Base-by-base conservation (phyloP, 2,113 vertebrate genomes). In the Chlorodrepanis virens region DNA sequence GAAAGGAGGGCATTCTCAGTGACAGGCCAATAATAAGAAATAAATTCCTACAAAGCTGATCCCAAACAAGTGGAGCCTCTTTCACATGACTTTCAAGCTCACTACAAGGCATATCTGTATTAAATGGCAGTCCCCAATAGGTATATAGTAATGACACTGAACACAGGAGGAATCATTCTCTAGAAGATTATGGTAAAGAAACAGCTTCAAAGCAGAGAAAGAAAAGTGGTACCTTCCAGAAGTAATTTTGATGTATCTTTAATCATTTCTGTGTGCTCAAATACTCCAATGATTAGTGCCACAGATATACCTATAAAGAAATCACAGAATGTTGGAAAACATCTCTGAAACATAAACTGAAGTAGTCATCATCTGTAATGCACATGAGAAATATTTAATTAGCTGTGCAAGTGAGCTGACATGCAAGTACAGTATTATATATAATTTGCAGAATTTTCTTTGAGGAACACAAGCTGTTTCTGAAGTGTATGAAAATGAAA, bases 241-340 rank as follows among this genome's bases (percentile, higher is more conserved):
- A 95, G 54, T 49, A 96, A 95, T 95, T 96, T 96, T 96, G 90
- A 96, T 96, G 92, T 96, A 96, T 94, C 94, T 96, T 96, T 96
- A 96, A 97, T 97, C 14, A 95, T 82, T 87, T 60, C 80, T 81
- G 87, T 75, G 92, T 65, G 83, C 75, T 94, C 69, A 90, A 90
- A 97, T 95, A 87, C 96, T 93, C 90, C 69, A 64, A 47, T 93
- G 92, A 96, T 95, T 96, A 90, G 49, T 87, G 79, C 23, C 86
- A 90, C 63, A 88, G 59, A 90, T 82, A 96, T 89, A 94, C 47
- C 71, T 92, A 93, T 97, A 92, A 96, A 96, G 96, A 96, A 96
- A 93, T 92, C 74, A 96, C 83, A 82, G 88, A 82, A 90, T 72
- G 83, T 84, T 92, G 88, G 86, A 94, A 95, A 96, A 96, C 72